These are phyloP conservation scores for Etheostoma spectabile DNA, from an alignment of 2,113 vertebrate species.

Conservation along the genomic window DNA sequence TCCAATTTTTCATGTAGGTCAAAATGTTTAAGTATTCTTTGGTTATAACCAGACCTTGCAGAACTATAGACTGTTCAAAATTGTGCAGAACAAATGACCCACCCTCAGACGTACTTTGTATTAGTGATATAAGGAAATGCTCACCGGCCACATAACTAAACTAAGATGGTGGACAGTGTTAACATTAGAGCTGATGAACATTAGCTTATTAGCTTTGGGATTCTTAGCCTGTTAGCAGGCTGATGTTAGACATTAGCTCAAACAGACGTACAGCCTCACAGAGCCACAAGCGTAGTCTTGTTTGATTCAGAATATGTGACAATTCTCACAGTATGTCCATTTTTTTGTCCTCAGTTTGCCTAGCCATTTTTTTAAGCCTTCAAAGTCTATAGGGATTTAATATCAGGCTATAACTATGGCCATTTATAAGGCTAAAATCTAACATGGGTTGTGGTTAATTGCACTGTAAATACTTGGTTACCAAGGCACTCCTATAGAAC, in stretches of 20 bases:
- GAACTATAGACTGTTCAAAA: too few species aligned
- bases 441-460: too few species aligned
- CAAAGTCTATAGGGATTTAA: background rate
- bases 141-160: background rate
- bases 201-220: background rate
- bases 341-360: background rate
- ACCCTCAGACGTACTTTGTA: background rate
- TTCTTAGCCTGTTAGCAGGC: background rate
- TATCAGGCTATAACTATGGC: too few species aligned
- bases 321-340: too few species aligned
- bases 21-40: too few species aligned
- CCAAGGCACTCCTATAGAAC: background rate
- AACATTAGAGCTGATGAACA: background rate
- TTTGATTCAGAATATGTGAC: background rate
- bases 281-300: too few species aligned
- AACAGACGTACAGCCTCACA: background rate
- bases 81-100: background rate
- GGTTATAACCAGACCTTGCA: too few species aligned
- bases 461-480: too few species aligned
- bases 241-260: background rate
- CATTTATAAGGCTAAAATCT: too few species aligned
- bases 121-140: background rate
- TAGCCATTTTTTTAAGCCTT: background rate
- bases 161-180: background rate
- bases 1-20: too few species aligned